phyloP scores from a whole-genome alignment of 2,113 vertebrate genomes.

The Zapus hudsonius region DNA sequence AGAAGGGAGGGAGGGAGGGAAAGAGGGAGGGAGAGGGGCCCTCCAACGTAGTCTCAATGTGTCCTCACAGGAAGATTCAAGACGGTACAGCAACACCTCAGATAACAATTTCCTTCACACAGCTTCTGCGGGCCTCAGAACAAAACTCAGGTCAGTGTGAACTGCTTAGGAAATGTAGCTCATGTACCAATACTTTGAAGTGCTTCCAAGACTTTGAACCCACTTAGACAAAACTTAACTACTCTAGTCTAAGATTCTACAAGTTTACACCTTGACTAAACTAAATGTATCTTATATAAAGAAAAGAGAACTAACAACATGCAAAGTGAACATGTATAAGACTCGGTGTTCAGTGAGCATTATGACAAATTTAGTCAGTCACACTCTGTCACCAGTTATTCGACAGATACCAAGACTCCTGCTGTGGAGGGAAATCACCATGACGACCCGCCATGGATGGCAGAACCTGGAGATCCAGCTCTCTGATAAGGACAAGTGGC shows the following conservation, averaged over 20 bases:
- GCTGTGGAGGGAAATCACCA: neutral
- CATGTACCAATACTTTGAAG: neutral
- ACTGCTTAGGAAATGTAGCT: neutral
- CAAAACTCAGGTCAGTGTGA: neutral
- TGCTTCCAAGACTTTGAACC: neutral
- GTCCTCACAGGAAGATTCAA: neutral
- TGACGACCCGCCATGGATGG: neutral
- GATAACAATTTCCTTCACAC: neutral
- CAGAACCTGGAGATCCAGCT: neutral
- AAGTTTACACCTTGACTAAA: neutral
- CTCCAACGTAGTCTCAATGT: neutral
- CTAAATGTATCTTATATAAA: neutral
- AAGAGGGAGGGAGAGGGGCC: too few species aligned
- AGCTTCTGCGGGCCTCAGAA: neutral
- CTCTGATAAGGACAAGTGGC: slow-evolving; percentile 32
- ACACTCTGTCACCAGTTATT: neutral
- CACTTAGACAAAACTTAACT: slow-evolving; percentile 2
- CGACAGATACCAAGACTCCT: neutral
- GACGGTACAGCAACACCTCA: neutral
- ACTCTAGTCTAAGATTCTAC: neutral
- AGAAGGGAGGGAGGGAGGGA: too few species aligned
- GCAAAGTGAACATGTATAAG: too few species aligned
- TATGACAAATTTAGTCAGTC: neutral
- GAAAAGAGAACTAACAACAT: neutral
- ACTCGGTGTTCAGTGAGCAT: neutral